Evolutionary conservation across 2,888 invertebrate genomes (phyloP).

Genomic region (Amblyjoppa proteus): DNA sequence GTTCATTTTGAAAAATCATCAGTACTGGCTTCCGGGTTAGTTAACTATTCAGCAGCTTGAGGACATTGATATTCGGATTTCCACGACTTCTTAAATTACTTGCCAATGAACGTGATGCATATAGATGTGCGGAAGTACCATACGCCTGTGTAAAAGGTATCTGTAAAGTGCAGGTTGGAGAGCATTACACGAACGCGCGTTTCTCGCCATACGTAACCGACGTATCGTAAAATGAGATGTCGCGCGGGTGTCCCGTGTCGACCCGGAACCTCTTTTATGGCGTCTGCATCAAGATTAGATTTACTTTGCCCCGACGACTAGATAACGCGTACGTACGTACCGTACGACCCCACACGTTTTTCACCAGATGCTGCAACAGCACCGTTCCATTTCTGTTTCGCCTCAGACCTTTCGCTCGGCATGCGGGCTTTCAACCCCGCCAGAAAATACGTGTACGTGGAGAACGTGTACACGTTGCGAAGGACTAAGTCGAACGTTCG

Average conservation of each 20-base stretch:
- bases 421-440: constrained; percentile 1
- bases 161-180: constrained; percentile 9
- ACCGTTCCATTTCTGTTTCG: constrained; percentile 53
- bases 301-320: constrained; percentile 77
- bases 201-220: constrained; percentile 74
- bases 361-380: constrained; percentile 51
- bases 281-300: constrained; percentile 82
- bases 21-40: too few species aligned
- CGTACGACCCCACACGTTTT: constrained; percentile 36
- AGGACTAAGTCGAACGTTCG: neutral
- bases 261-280: constrained; percentile 76
- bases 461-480: neutral
- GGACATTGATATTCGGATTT: too few species aligned
- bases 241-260: constrained; percentile 63
- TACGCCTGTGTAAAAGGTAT: neutral
- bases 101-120: neutral
- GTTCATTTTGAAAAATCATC: too few species aligned
- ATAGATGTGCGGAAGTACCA: neutral
- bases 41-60: too few species aligned
- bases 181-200: constrained; percentile 57
- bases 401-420: constrained; percentile 32
- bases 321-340: constrained; percentile 60
- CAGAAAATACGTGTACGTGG: constrained; percentile 5
- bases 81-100: too few species aligned
- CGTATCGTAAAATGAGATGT: constrained; percentile 82